Evolutionary conservation across 2,888 invertebrate species (phyloP).

Genomic region (Ferdinandea cuprea): DNA sequence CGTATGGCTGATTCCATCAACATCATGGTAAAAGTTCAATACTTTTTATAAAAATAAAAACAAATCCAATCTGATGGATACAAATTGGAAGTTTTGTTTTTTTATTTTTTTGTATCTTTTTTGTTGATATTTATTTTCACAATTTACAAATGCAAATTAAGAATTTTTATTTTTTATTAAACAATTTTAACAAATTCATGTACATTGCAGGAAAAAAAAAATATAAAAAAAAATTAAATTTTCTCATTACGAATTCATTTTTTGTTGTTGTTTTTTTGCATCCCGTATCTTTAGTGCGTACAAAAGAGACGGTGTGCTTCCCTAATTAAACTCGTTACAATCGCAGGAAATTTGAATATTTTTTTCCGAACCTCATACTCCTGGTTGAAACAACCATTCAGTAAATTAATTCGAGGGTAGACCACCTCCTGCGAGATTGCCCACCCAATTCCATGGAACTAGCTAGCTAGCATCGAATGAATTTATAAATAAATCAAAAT

Average conservation of each 20-base stretch:
- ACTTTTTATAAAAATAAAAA: too few relatives aligned
- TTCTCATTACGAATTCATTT: conserved; percentile 61
- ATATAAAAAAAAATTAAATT: conserved; percentile 36
- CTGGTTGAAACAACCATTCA: background rate
- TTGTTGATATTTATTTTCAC: too few relatives aligned
- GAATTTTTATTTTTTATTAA: background rate
- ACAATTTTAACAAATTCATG: conserved; percentile 4
- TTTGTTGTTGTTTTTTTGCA: background rate
- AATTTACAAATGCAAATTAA: too few relatives aligned
- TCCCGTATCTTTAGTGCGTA: conserved; percentile 5
- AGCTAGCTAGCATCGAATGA: conserved; percentile 41
- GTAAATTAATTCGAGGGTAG: conserved; percentile 20
- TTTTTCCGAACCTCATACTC: conserved; percentile 1
- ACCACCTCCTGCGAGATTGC: conserved; percentile 10
- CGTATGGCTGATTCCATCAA: too few relatives aligned
- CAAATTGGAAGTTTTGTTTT: too few relatives aligned
- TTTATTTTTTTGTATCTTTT: too few relatives aligned
- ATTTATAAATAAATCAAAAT: conserved; percentile 74
- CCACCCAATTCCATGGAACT: conserved; percentile 29
- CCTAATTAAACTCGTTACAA: conserved; percentile 68
- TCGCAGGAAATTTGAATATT: conserved; percentile 64
- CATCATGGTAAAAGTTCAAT: too few relatives aligned
- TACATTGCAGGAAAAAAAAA: background rate
- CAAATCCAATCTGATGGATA: too few relatives aligned
- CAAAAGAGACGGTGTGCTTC: conserved; percentile 16